Base-by-base conservation (phyloP, 2,113 vertebrate genomes). In the Scartelaos histophorus region DNA sequence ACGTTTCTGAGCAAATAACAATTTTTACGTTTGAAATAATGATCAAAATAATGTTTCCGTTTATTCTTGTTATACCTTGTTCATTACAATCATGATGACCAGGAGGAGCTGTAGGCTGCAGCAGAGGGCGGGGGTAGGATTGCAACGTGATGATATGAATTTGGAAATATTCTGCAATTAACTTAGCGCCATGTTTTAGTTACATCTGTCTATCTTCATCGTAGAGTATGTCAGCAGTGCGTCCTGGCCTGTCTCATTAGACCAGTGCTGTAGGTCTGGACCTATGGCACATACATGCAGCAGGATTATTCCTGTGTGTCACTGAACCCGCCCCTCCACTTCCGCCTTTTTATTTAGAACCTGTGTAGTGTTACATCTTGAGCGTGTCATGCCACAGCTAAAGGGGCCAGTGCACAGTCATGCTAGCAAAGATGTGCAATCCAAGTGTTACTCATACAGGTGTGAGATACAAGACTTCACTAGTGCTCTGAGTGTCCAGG, bases 271-370 rank as follows among this genome's bases (percentile, higher is more conserved):
- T 66, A 1, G 12, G 13, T 25, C n/a, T 11, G 13, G 5, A 7
- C 13, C 54, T 29, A 45, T 34, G 78, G 35, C 15, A 21, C 62
- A 29, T 24, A 15, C 9, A 49, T 53, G 9, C 29, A 15, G 24
- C 7, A 1, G 1, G 38, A 43, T 43, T 68, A 17, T 13, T 9
- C n/a, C 12, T n/a, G 57, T 7, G 22, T 29, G 25, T 29, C 13
- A 15, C 16, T 3, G 19, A 54, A 6, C 66, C 60, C 71, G 71
- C 67, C 58, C 66, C 70, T 10, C 43, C 11, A 76, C 85, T 87
- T 85, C 85, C 82, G 80, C 25, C 4, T 22, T 43, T 58, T 1
- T 0, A 43, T 53, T 16, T 13, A 17, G 22, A 45, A 13, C 15
- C 3, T 19, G 2, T 76, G 17, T 45, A 21, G 49, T 13, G 64